A percentile compares a stretch with the other conserved stretches of the same genome.
Conservation (phyloP, 2,113 vertebrate species). For the Vicugna pacos region DNA sequence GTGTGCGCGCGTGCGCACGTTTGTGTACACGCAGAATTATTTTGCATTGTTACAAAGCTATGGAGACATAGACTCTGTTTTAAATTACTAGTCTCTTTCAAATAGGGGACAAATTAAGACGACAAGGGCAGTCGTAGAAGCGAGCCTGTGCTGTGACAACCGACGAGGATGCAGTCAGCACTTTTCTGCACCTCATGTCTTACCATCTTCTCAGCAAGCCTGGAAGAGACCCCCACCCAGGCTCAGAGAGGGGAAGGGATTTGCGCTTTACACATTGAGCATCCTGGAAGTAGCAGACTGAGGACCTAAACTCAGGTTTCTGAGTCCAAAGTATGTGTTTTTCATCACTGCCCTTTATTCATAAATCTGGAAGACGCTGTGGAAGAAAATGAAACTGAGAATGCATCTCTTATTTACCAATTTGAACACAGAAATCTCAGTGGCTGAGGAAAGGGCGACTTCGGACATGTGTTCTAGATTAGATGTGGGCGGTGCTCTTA, state of each 20-base stretch:
- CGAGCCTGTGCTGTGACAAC: neutral
- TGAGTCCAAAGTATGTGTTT: neutral
- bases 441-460: neutral
- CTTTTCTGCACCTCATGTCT: neutral
- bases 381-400: neutral
- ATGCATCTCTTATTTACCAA: neutral
- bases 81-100: neutral
- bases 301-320: neutral
- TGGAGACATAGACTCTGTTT: neutral
- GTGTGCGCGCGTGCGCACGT: rapidly evolving
- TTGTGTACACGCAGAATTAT: neutral
- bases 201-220: neutral
- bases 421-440: neutral
- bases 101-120: neutral
- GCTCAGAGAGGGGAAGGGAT: too few species aligned
- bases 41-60: neutral
- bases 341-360: neutral
- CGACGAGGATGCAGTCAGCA: rapidly evolving
- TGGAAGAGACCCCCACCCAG: rapidly evolving
- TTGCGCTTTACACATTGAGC: rapidly evolving
- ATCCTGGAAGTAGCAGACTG: neutral
- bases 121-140: rapidly evolving
- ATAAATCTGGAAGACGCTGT: neutral
- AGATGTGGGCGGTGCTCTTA: rapidly evolving
- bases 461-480: neutral